Evolutionary conservation across 2,113 vertebrate species (phyloP).

Genomic region (Eublepharis macularius): DNA sequence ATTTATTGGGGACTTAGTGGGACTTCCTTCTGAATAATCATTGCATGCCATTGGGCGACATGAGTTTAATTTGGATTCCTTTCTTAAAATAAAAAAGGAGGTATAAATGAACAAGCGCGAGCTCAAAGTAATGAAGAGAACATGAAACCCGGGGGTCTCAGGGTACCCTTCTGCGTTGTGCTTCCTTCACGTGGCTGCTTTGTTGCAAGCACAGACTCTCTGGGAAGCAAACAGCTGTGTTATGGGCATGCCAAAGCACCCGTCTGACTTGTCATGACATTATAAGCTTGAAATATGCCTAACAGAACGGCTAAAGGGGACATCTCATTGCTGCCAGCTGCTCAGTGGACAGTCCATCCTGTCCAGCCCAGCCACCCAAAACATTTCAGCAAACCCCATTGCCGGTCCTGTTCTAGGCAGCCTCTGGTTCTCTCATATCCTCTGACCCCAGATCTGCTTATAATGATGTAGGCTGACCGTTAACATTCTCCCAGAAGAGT

Average conservation of each 20-base stretch:
- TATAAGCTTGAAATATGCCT: not conserved
- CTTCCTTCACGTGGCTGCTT: not conserved
- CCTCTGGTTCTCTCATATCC: not conserved
- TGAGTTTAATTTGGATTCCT: not conserved
- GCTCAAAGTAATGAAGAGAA: not conserved
- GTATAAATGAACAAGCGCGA: not conserved
- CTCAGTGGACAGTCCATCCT: not conserved
- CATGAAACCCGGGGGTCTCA: not conserved
- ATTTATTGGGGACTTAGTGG: not conserved
- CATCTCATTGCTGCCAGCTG: too few species aligned
- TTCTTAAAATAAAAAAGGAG: not conserved
- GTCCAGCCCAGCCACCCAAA: not conserved
- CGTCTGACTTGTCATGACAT: not conserved
- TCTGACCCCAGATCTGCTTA: not conserved
- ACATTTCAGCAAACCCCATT: not conserved
- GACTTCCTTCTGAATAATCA: not conserved
- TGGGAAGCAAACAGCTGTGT: not conserved
- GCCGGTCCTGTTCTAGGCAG: not conserved
- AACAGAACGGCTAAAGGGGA: not conserved
- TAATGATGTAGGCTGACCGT: not conserved
- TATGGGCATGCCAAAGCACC: not conserved
- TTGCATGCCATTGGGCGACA: not conserved
- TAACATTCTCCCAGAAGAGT: not conserved
- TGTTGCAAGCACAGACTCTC: not conserved
- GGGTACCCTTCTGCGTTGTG: not conserved